Conservation (phyloP, 2,888 invertebrate genomes). For the Malthinus seriepunctatus region DNA sequence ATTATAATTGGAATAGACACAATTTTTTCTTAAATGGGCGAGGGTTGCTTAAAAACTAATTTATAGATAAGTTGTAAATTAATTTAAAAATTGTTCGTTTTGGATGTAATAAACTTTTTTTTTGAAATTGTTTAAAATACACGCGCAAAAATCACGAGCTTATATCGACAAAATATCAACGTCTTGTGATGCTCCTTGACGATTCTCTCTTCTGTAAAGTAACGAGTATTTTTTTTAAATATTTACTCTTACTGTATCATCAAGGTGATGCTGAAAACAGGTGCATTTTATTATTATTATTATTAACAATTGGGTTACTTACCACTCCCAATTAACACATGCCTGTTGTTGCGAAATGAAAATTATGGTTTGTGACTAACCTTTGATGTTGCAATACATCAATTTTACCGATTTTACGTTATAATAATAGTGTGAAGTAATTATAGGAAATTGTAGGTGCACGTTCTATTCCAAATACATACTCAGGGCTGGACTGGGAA, state of each 20-base stretch:
- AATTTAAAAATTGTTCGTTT: no score
- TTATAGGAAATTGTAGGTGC: not conserved
- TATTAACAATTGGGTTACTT: slow-evolving; percentile 12
- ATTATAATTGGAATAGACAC: no score
- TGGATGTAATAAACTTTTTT: no score
- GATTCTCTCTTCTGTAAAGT: slow-evolving; percentile 2
- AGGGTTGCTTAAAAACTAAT: no score
- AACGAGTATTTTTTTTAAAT: slow-evolving; percentile 5
- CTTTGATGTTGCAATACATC: not conserved
- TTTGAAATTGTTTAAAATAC: slow-evolving; percentile 1
- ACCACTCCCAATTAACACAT: slow-evolving; percentile 10
- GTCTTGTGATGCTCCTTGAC: slow-evolving; percentile 11
- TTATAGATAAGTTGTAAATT: no score
- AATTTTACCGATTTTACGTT: no score
- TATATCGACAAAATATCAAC: slow-evolving; percentile 12
- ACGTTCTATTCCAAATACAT: not conserved
- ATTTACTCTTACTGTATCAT: slow-evolving; percentile 5
- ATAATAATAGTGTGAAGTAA: not conserved
- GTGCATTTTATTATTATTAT: slow-evolving; percentile 11
- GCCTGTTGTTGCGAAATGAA: slow-evolving; percentile 1
- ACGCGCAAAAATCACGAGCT: slow-evolving; percentile 12
- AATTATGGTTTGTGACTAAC: not conserved
- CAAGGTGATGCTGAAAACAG: slow-evolving; percentile 15
- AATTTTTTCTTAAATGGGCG: no score
- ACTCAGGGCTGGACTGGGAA: not conserved